These are phyloP conservation scores for Cyanocitta stelleri DNA, from an alignment of 2,113 vertebrate genomes.

Conservation along the genomic window DNA sequence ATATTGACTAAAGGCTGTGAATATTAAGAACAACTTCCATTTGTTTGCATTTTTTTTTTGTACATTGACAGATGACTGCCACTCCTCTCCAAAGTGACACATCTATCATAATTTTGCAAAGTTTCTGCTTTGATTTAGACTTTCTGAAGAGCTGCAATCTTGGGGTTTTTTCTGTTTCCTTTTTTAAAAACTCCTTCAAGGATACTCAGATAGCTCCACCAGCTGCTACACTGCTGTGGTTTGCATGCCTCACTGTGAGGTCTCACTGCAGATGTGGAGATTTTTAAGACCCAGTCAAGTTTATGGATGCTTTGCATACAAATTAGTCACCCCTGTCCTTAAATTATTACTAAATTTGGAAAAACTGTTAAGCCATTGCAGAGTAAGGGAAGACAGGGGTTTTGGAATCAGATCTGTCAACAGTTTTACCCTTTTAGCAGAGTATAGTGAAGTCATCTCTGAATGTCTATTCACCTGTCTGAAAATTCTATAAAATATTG, in stretches of 20 bases:
- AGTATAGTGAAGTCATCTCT: background rate
- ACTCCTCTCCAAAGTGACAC: background rate
- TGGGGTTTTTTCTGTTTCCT: background rate
- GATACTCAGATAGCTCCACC: background rate
- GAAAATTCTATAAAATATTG: background rate
- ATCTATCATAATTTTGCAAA: background rate
- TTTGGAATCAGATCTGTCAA: background rate
- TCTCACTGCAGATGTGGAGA: background rate
- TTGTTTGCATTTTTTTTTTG: background rate
- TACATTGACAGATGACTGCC: background rate
- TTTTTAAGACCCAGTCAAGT: background rate
- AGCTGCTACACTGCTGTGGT: background rate
- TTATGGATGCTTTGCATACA: background rate
- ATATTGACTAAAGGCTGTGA: background rate
- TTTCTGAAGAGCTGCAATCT: background rate
- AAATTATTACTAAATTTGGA: background rate
- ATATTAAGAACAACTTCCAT: background rate
- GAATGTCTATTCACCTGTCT: background rate
- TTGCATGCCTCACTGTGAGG: background rate
- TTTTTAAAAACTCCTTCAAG: background rate
- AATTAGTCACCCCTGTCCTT: background rate
- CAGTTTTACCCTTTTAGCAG: background rate
- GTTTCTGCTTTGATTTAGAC: background rate
- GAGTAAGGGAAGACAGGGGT: background rate
- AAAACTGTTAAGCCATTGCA: background rate